Conservation (phyloP, 1,140 invertebrate genomes). For the Caenorhabditis elegans region DNA sequence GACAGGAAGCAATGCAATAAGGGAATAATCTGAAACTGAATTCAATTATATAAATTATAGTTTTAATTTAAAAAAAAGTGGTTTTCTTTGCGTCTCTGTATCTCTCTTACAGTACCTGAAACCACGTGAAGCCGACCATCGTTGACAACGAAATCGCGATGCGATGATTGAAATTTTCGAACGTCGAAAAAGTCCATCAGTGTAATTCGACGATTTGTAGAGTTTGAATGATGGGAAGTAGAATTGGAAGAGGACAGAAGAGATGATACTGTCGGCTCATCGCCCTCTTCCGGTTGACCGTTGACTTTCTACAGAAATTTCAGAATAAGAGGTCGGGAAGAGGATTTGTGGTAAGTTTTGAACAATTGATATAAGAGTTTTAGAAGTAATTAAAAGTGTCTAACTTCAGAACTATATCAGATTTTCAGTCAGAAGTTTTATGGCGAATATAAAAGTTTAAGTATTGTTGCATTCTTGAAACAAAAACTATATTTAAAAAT, state of each 20-base stretch:
- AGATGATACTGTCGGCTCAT: constrained; percentile 27
- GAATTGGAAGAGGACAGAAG: constrained; percentile 2
- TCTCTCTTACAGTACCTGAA: not conserved
- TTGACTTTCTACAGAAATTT: not conserved
- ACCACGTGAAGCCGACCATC: constrained; percentile 16
- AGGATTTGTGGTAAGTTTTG: not conserved
- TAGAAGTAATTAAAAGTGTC: no score
- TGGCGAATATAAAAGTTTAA: no score
- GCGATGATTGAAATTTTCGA: constrained; percentile 7
- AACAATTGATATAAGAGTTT: no score
- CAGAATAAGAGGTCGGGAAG: not conserved
- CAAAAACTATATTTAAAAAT: no score
- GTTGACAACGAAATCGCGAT: constrained; percentile 4
- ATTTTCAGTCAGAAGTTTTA: no score
- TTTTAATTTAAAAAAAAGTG: no score
- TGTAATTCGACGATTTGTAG: not conserved
- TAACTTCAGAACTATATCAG: no score
- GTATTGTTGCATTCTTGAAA: no score
- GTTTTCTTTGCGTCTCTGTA: not conserved
- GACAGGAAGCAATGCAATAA: constrained; percentile 26
- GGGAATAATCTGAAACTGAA: constrained; percentile 31
- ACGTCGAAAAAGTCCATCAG: constrained; percentile 35
- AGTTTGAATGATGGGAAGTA: not conserved
- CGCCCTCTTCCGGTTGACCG: constrained; percentile 10
- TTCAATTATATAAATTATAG: not conserved